These are phyloP conservation scores for Melanerpes formicivorus DNA, from an alignment of 2,113 vertebrate genomes.

Conservation along the genomic window DNA sequence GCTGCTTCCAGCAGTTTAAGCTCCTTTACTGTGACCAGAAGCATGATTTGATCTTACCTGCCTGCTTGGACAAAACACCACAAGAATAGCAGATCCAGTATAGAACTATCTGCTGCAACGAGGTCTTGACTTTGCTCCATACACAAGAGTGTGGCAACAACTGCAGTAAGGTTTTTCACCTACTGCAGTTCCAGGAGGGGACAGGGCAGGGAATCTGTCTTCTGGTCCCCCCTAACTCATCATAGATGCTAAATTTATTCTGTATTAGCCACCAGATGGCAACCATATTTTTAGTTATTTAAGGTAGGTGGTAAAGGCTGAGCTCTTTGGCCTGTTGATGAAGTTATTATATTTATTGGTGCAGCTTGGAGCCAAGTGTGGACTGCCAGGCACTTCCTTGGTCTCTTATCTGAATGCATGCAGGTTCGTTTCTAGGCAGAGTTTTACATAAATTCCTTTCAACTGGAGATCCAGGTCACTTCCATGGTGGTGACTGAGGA, in stretches of 20 bases:
- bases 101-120: background rate
- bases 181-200: background rate
- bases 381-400: background rate
- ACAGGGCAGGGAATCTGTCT: background rate
- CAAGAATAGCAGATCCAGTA: background rate
- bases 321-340: background rate
- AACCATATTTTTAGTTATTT: slow-evolving; percentile 13
- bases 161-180: background rate
- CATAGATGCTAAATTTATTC: background rate
- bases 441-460: background rate
- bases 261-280: slow-evolving; percentile 42
- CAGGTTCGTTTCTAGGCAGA: background rate
- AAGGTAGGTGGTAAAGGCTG: background rate
- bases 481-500: background rate
- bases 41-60: background rate
- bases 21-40: background rate
- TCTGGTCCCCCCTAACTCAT: background rate
- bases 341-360: background rate
- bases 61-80: background rate
- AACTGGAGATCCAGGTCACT: background rate
- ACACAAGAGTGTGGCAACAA: accelerated
- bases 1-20: background rate
- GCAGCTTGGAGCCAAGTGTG: background rate
- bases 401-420: background rate
- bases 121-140: background rate